Evolutionary conservation across 2,888 invertebrate species (phyloP), one percentile per base, ranked within the genome.

Genomic region (Linyphia triangularis): DNA sequence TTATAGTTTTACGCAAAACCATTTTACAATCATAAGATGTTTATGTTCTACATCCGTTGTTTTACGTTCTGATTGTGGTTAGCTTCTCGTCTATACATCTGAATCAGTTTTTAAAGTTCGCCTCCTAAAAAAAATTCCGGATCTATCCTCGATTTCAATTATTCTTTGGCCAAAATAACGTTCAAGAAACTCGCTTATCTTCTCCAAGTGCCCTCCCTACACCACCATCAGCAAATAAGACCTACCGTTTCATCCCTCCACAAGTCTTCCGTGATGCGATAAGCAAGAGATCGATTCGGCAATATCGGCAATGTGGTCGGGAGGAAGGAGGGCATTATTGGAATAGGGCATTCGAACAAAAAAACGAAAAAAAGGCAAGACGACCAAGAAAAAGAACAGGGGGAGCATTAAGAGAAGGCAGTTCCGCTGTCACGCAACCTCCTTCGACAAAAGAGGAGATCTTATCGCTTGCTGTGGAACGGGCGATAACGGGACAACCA

Each of bases 251-350:
- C 37, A n/a, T 37, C 67, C 67, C 37, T 22, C 33, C 33, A 33
- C 67, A 69, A 40, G 40, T 43, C 79, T 51, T 67, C 28, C 67
- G 85, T 57, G 77, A 78, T 78, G 19, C 72, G 37, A 43, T 70
- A 81, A 81, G 81, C 72, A 70, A 65, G 28, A 37, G 33, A 86
- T 86, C 73, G 86, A 86, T 86, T 81, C 72, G n/a, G 65, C 81
- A 81, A 86, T 81, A 81, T 86, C 86, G 72, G 86, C 81, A 59
- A 81, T 86, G 81, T 65, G 79, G 73, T 86, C 81, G 70, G 40
- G 10, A 40, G n/a, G n/a, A n/a, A n/a, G n/a, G n/a, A 63, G 67
- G 57, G 73, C 79, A 86, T 79, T 86, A 86, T 65, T 81, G 81
- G 79, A 73, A 81, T 67, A 65, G 86, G 70, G 77, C 67, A 77